phyloP scores from a whole-genome alignment of 2,113 vertebrate species.

The Cisticola juncidis region DNA sequence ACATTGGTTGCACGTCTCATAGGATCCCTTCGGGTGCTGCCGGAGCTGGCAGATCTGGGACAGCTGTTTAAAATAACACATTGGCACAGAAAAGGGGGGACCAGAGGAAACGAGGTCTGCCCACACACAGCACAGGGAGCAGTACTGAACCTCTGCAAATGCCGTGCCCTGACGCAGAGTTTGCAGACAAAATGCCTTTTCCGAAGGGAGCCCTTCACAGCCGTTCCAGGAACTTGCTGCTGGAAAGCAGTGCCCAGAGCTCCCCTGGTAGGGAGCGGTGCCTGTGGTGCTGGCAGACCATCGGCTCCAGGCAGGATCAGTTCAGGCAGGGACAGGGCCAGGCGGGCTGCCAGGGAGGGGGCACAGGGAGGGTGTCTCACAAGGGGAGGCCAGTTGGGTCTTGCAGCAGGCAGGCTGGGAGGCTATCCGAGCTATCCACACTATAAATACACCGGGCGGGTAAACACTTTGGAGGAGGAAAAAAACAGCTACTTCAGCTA shows the following conservation, averaged over 20 bases:
- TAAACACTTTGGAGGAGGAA: conserved; percentile 22
- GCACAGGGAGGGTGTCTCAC: background rate
- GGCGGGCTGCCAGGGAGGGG: background rate
- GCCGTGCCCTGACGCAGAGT: background rate
- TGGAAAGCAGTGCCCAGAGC: background rate
- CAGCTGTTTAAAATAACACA: conserved; percentile 75
- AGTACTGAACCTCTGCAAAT: background rate
- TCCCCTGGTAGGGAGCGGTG: accelerated
- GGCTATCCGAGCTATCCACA: background rate
- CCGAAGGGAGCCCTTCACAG: background rate
- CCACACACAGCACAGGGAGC: accelerated
- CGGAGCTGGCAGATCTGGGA: conserved; percentile 66
- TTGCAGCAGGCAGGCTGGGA: background rate
- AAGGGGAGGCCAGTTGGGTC: background rate
- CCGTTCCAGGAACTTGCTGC: accelerated
- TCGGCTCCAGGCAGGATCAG: accelerated
- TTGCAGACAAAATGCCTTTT: background rate
- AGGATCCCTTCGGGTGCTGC: conserved; percentile 56
- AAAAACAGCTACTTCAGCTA: background rate
- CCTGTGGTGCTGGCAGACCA: accelerated
- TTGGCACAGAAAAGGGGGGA: conserved; percentile 30
- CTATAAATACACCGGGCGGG: conserved; percentile 17
- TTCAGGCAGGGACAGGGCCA: background rate
- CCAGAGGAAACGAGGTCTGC: conserved; percentile 66
- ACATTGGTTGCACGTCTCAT: background rate